Evolutionary conservation across 2,113 vertebrate species (phyloP), one percentile per base, ranked within the genome.

Genomic region (Podarcis raffonei): DNA sequence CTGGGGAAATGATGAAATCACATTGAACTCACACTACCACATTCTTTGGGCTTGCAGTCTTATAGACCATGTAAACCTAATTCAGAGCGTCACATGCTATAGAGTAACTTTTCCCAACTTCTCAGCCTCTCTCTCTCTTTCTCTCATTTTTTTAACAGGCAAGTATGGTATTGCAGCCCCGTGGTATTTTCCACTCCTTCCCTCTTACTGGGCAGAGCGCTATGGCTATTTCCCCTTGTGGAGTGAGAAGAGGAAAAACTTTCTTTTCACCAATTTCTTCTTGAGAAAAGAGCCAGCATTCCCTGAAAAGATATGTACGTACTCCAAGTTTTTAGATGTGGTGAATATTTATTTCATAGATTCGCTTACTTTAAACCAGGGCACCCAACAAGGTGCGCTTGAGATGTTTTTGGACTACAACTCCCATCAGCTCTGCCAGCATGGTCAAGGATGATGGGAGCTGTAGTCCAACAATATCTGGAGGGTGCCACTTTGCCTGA

Each of bases 181-280:
- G 0, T 99, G 99, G 99, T 99, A 99, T 96, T 99, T 99, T 93
- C 98, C 98, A 0, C 87, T 99, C 90, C 97, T 97, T 85, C 97
- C 96, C 2, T 99, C 98, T n/a, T 99, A 98, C 94, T 99, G 99
- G 98, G 83, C 96, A 0, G 96, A 98, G 22, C 92, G 97, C 92
- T 97, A 97, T 83, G 94, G 97, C 83, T 97, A 97, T 62, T 32
- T 94, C 5, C 85, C 92, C 32, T 86, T 95, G 59, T 95, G 96
- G 81, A 95, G 59, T 18, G 96, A 89, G 8, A 94, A 91, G 71
- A 87, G 83, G 71, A 96, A 91, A 89, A 97, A 97, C 77, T 94
- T 98, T 23, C 80, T 98, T 81, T 98, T 99, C 90, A 93, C 96
- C 89, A 99, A 98, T 92, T 96, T 99, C 94, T 96, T 99, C 97